Evolutionary conservation across 2,113 vertebrate species (phyloP).

Genomic region (Dipodomys spectabilis): DNA sequence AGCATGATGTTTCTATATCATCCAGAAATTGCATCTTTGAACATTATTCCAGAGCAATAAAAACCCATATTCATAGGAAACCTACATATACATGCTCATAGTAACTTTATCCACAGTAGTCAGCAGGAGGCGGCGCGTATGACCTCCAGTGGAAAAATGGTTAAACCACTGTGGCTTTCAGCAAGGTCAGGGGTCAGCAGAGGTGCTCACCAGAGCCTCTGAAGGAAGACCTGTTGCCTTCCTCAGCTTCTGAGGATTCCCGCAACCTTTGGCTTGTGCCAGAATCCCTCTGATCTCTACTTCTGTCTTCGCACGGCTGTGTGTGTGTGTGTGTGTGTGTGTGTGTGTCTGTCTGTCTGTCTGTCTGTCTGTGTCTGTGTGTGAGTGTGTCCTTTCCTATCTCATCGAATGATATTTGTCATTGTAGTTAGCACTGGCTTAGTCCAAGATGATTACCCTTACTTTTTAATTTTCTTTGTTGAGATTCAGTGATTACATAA

Average conservation of each 20-base stretch:
- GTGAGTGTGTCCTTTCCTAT: background rate
- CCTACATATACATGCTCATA: background rate
- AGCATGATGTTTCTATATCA: background rate
- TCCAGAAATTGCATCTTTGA: background rate
- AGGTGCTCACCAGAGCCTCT: background rate
- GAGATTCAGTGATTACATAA: too few relatives aligned
- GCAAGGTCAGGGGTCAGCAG: background rate
- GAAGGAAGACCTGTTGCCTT: background rate
- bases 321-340: background rate
- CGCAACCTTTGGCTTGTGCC: background rate
- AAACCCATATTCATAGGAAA: background rate
- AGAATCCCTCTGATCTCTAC: rapidly evolving
- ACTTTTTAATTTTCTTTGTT: too few relatives aligned
- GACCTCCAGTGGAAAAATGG: background rate
- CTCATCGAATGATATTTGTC: background rate
- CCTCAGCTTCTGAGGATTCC: background rate
- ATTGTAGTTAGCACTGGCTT: background rate
- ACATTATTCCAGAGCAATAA: background rate
- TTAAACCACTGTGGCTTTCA: background rate
- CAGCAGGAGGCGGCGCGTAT: background rate
- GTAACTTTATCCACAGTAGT: background rate
- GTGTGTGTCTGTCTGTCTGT: too few relatives aligned
- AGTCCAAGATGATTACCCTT: background rate
- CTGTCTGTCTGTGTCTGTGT: too few relatives aligned
- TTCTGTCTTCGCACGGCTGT: rapidly evolving